Conservation (phyloP, 2,113 vertebrate genomes). For the Malurus alboscapulatus region DNA sequence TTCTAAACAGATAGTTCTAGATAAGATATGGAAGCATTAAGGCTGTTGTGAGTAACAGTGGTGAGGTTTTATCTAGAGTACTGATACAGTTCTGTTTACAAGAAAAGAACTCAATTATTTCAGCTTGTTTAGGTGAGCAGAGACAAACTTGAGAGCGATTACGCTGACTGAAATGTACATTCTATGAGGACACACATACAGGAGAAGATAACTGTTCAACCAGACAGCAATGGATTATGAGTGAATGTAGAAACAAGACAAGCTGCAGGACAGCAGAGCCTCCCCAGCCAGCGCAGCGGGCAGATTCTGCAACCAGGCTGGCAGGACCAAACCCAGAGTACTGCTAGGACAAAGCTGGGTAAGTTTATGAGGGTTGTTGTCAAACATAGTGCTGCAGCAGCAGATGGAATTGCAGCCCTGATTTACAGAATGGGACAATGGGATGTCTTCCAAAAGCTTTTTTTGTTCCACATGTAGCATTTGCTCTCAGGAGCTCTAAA, state of each 20-base stretch:
- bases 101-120: slow-evolving; percentile 3
- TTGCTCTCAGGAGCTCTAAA: neutral
- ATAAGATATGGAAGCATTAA: slow-evolving; percentile 51
- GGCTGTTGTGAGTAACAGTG: neutral
- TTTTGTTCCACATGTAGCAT: neutral
- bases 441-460: neutral
- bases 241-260: neutral
- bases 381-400: neutral
- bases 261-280: neutral
- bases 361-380: neutral
- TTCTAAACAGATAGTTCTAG: slow-evolving; percentile 56
- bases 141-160: neutral
- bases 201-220: neutral
- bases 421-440: neutral
- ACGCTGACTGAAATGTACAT: neutral
- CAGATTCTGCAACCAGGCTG: neutral
- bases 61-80: slow-evolving; percentile 11
- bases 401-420: neutral
- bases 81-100: slow-evolving; percentile 12
- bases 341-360: neutral
- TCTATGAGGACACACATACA: neutral
- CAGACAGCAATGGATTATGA: neutral
- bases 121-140: slow-evolving; percentile 13
- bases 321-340: neutral
- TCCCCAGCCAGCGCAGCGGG: accelerated